Conservation (phyloP, 2,797 vertebrate species). For the Acridotheres tristis region DNA sequence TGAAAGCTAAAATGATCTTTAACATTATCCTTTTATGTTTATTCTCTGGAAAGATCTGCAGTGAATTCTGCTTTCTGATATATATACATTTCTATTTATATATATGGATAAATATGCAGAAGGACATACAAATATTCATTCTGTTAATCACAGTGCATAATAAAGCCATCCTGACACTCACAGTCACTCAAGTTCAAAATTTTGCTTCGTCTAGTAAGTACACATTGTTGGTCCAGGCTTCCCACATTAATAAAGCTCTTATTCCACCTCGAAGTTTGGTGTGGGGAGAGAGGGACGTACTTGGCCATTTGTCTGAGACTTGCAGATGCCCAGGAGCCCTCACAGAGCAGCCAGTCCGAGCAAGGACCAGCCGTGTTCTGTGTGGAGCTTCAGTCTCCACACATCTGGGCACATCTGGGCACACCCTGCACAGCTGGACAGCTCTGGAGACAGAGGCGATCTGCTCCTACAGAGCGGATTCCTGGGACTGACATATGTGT, state of each 20-base stretch:
- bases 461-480: neutral
- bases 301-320: neutral
- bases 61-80: neutral
- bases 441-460: neutral
- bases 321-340: neutral
- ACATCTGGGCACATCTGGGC: neutral
- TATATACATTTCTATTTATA: neutral
- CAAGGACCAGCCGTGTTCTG: neutral
- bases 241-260: neutral
- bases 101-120: neutral
- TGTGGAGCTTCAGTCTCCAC: neutral
- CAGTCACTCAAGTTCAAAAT: neutral
- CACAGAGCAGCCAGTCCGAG: neutral
- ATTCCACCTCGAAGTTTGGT: neutral
- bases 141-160: neutral
- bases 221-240: neutral
- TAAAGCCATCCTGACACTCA: neutral
- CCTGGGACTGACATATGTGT: neutral
- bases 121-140: neutral
- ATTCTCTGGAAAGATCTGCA: slow-evolving; percentile 10
- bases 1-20: slow-evolving; percentile 41
- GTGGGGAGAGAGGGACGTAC: neutral
- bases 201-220: neutral
- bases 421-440: neutral
- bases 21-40: slow-evolving; percentile 43